These are phyloP conservation scores for Grammomys surdaster DNA, from an alignment of 2,113 vertebrate species.

Conservation along the genomic window DNA sequence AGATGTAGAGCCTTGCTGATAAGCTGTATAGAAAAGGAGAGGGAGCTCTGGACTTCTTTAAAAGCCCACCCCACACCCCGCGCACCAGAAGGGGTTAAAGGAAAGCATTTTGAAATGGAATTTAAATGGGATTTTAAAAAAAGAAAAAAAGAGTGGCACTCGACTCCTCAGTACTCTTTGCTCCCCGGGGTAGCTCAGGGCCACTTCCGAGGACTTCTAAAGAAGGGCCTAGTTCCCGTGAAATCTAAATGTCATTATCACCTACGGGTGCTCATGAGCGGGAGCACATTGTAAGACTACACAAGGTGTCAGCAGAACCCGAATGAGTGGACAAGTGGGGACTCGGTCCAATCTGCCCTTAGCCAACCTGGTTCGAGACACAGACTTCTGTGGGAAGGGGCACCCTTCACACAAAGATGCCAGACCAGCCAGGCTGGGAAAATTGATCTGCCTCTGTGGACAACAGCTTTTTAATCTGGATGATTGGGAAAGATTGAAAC, in stretches of 20 bases:
- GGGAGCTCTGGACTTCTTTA: not conserved
- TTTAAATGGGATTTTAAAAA: conserved; percentile 2
- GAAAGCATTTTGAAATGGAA: not conserved
- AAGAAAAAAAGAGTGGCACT: not conserved
- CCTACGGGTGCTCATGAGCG: no score
- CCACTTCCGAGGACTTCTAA: not conserved
- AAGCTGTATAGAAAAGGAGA: not conserved
- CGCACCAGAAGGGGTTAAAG: not conserved
- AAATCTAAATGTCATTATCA: not conserved
- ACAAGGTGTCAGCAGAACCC: not conserved
- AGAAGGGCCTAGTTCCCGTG: not conserved
- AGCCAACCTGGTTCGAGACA: not conserved
- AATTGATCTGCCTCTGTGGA: not conserved
- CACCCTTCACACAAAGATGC: not conserved
- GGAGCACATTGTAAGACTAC: not conserved
- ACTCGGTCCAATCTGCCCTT: not conserved
- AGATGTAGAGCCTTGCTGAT: not conserved
- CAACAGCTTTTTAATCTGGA: not conserved
- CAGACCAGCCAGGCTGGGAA: no score
- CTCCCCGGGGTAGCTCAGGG: not conserved
- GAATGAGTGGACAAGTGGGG: not conserved
- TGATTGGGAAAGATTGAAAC: not conserved
- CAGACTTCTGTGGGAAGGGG: not conserved
- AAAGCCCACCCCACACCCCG: not conserved
- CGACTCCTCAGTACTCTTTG: no score